Conservation (phyloP, 2,113 vertebrate species). For the Saguinus imperator region DNA sequence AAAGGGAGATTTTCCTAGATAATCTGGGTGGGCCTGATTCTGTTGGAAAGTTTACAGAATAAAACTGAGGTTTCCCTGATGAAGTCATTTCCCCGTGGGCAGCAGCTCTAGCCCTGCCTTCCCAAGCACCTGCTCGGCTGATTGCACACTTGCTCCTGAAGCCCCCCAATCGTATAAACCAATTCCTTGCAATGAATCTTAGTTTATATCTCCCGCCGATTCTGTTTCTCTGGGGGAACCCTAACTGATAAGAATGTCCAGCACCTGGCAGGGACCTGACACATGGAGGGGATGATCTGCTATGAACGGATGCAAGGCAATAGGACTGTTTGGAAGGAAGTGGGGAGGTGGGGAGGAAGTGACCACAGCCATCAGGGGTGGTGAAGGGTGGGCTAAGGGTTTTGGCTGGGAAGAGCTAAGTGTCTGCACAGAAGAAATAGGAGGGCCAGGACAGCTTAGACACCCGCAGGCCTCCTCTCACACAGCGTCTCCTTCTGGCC, state of each 20-base stretch:
- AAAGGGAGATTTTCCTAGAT: neutral
- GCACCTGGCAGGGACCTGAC: neutral
- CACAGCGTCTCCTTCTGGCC: neutral
- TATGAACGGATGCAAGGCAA: neutral
- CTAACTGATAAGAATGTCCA: neutral
- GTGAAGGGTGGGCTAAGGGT: neutral
- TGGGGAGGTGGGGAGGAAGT: rapidly evolving
- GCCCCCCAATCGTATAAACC: neutral
- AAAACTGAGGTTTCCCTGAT: neutral
- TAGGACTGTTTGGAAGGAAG: neutral
- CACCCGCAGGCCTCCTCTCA: neutral
- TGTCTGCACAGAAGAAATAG: neutral
- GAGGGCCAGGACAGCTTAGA: neutral
- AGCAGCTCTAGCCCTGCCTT: neutral
- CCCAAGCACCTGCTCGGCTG: neutral
- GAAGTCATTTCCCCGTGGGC: rapidly evolving
- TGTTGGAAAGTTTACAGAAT: neutral
- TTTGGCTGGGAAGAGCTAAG: neutral
- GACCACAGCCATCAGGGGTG: neutral
- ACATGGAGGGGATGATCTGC: neutral
- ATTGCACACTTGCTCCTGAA: too few relatives aligned
- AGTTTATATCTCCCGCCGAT: neutral
- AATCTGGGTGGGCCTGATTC: neutral
- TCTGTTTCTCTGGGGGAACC: neutral
- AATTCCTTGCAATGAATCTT: neutral